A percentile compares a stretch with the other conserved stretches of the same genome.
Evolutionary conservation across 1,140 invertebrate genomes (phyloP).

Genomic region (Eulimnadia texana): DNA sequence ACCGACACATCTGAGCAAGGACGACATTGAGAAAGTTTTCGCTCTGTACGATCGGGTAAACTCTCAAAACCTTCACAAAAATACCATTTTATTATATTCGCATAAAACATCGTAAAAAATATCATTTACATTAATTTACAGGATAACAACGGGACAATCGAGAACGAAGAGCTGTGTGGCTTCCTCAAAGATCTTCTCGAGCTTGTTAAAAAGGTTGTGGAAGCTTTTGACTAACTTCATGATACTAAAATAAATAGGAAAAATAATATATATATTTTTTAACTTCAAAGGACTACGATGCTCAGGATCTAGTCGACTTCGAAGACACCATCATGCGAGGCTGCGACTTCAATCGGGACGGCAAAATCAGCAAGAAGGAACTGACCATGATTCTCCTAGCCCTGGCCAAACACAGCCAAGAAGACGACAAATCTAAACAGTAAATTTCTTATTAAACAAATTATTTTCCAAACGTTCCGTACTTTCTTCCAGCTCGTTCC

Average conservation of each 20-base stretch:
- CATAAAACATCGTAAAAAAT: neutral
- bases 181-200: constrained; percentile 85
- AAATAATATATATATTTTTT: constrained; percentile 12
- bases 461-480: neutral
- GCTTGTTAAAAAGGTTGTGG: constrained; percentile 68
- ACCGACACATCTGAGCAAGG: constrained; percentile 70
- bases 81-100: constrained; percentile 1
- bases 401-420: constrained; percentile 58
- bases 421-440: constrained; percentile 34
- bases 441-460: neutral
- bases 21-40: constrained; percentile 83
- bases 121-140: too few relatives aligned
- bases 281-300: constrained; percentile 65
- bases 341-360: constrained; percentile 79
- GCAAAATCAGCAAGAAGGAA: constrained; percentile 83
- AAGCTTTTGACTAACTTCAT: neutral
- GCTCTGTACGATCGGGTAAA: constrained; percentile 78
- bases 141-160: constrained; percentile 86
- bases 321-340: constrained; percentile 76
- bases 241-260: constrained; percentile 12
- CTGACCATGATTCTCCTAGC: constrained; percentile 82
- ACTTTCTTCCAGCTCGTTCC: too few relatives aligned
- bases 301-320: constrained; percentile 71
- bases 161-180: constrained; percentile 81
- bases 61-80: constrained; percentile 17